Evolutionary conservation across 2,888 invertebrate species (phyloP), one percentile per base, ranked within the genome.

Genomic region (Hydrotaea cyrtoneurina): DNA sequence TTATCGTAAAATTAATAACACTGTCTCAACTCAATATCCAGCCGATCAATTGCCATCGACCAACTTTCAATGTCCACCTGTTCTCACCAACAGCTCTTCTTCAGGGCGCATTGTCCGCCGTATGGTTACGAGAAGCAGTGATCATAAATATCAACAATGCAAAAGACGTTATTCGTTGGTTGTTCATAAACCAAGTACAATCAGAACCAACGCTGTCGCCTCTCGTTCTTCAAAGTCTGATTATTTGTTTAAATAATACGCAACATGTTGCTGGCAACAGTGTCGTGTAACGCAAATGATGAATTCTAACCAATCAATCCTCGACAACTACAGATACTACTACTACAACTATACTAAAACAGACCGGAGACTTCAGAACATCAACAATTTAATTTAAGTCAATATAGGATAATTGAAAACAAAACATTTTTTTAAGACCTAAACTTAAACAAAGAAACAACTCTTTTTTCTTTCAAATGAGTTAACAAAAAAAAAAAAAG

Each of bases 181-280:
- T 50, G 19, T 31, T 15, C 46, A 73, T n/a, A 73, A 73, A 19
- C 15, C 78, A 17, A 59, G 66, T 53, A 71, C 36, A 11, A 21
- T 26, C 23, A 36, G 19, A 53, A 62, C 13, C 8, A 36, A 3
- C 36, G 36, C 36, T 8, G 36, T 8, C 36, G 36, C 36, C 36
- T 5, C 36, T 8, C 36, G 8, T 36, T 36, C 36, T 36, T 36
- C 36, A 36, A 36, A 36, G 36, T 36, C 36, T 36, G 36, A 36
- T 36, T 3, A 43, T 43, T 4, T 17, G 13, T 69, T 50, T 13
- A 13, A 26, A 71, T 17, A 36, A n/a, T 76, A 76, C 23, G 11
- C 46, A 84, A 75, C 23, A 73, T 72, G 66, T 78, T 85, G 85
- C 82, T 85, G 85, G 85, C 73, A 79, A 79, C 85, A 69, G 75